A percentile compares a stretch with the other conserved stretches of the same genome.
Evolutionary conservation across 2,797 vertebrate genomes (phyloP).

Genomic region (Notolepis coatsorum): DNA sequence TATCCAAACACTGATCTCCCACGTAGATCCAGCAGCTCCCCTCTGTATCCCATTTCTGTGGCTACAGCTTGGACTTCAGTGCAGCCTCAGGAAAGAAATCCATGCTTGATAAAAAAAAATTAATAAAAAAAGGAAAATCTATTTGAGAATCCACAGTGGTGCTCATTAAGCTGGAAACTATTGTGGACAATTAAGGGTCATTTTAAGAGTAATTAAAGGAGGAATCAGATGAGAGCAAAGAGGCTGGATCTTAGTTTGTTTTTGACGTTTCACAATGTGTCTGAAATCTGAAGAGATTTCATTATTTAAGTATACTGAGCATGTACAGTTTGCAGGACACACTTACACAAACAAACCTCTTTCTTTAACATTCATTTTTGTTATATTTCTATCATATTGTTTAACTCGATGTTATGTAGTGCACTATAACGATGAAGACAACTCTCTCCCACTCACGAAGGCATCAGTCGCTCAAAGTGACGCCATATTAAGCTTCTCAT

Average conservation of each 20-base stretch:
- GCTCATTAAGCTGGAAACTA: conserved; percentile 55
- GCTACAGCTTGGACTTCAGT: conserved; percentile 34
- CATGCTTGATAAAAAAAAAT: conserved; percentile 32
- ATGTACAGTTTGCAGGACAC: conserved; percentile 74
- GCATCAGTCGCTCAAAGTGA: conserved; percentile 55
- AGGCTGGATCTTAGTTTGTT: conserved; percentile 58
- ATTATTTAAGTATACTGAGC: conserved; percentile 76
- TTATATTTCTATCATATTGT: conserved; percentile 69
- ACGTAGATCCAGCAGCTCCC: conserved; percentile 44
- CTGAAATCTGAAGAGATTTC: conserved; percentile 62
- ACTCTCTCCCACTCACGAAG: conserved; percentile 55
- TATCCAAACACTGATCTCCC: conserved; percentile 42
- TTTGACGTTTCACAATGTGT: conserved; percentile 57
- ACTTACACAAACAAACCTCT: conserved; percentile 65
- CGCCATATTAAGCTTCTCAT: conserved; percentile 56
- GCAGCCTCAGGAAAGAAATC: conserved; percentile 38
- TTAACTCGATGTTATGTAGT: conserved; percentile 76
- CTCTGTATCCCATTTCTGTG: conserved; percentile 41
- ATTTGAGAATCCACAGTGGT: conserved; percentile 51
- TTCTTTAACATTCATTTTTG: conserved; percentile 59
- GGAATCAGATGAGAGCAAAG: conserved; percentile 48
- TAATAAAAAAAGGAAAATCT: conserved; percentile 47
- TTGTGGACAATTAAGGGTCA: conserved; percentile 63
- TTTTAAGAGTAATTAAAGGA: conserved; percentile 57
- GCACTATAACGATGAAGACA: conserved; percentile 78